Conservation (phyloP, 1,140 invertebrate genomes). For the Calycopis cecrops region DNA sequence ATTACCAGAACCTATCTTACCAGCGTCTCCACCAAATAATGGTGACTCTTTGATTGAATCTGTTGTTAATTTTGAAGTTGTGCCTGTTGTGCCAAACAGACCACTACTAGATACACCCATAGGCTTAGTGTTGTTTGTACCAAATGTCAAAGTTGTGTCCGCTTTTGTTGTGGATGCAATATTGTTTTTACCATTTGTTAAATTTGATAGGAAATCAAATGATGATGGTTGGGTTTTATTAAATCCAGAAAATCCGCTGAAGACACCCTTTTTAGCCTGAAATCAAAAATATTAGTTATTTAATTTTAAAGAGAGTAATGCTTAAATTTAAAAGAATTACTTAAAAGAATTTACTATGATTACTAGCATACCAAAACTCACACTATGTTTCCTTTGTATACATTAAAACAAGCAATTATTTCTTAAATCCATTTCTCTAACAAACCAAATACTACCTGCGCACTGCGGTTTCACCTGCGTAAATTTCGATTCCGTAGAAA, state of each 20-base stretch:
- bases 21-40: constrained; percentile 20
- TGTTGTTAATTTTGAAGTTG: constrained; percentile 21
- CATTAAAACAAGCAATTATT: too few species aligned
- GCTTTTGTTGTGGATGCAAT: constrained; percentile 34
- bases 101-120: constrained; percentile 35
- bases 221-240: constrained; percentile 68
- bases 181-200: constrained; percentile 54
- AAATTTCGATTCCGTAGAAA: too few species aligned
- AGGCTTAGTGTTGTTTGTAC: constrained; percentile 13
- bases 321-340: too few species aligned
- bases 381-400: too few species aligned
- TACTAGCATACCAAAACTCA: too few species aligned
- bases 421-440: too few species aligned
- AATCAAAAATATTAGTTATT: constrained; percentile 32
- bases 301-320: not conserved
- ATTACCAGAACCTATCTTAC: not conserved
- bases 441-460: too few species aligned
- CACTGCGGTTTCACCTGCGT: too few species aligned
- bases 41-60: constrained; percentile 23
- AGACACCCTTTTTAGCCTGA: constrained; percentile 77
- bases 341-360: too few species aligned
- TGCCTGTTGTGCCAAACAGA: constrained; percentile 39
- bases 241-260: constrained; percentile 80
- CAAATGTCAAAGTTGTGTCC: constrained; percentile 21
- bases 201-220: constrained; percentile 78